A percentile compares a stretch with the other conserved stretches of the same genome.
phyloP scores from a whole-genome alignment of 2,797 vertebrate genomes.

The Kryptolebias ocellatus region DNA sequence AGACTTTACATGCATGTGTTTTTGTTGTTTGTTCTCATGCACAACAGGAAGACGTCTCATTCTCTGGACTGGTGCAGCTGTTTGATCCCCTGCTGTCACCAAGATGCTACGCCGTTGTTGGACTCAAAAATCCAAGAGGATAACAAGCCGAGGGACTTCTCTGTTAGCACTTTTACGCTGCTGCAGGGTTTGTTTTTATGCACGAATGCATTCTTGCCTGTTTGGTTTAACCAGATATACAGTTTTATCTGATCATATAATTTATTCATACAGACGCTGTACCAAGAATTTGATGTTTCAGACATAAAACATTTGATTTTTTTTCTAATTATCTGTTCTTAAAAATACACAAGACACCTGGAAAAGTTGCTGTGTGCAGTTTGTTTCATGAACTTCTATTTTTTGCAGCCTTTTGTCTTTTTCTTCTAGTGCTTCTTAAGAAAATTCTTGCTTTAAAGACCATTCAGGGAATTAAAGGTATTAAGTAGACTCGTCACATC shows the following conservation, averaged over 20 bases:
- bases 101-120: constrained; percentile 81
- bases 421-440: constrained; percentile 27
- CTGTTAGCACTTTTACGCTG: background rate
- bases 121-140: constrained; percentile 61
- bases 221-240: too few species aligned
- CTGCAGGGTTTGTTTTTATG: constrained; percentile 1
- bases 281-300: too few species aligned
- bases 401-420: constrained; percentile 30
- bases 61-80: constrained; percentile 81
- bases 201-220: background rate
- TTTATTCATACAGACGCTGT: too few species aligned
- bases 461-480: constrained; percentile 34
- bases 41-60: constrained; percentile 67
- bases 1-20: background rate
- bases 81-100: constrained; percentile 84
- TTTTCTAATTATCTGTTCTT: constrained; percentile 20
- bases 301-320: too few species aligned
- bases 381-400: constrained; percentile 26
- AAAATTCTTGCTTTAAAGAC: constrained; percentile 48
- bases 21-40: constrained; percentile 25
- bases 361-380: constrained; percentile 42
- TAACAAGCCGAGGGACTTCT: constrained; percentile 13
- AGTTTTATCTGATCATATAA: background rate
- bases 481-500: constrained; percentile 40
- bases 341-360: constrained; percentile 49